Conservation (phyloP, 2,888 invertebrate genomes). For the Macrosiphum euphorbiae region DNA sequence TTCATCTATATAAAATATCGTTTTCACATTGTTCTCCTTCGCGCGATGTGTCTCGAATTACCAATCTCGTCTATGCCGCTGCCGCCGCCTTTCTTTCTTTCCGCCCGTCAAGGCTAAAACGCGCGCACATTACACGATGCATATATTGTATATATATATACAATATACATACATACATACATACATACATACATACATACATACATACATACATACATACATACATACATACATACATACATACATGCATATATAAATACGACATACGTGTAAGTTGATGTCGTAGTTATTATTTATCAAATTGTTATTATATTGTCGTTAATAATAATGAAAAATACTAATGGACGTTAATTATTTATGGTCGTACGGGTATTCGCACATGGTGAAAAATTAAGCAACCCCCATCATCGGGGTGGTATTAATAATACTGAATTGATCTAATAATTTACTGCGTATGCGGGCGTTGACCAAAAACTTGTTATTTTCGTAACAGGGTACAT, state of each 20-base stretch:
- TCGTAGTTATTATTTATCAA: not conserved
- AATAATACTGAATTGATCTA: conserved; percentile 27
- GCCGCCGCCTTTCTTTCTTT: conserved; percentile 37
- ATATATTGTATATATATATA: not conserved
- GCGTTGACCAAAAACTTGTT: conserved; percentile 41
- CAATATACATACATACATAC: not conserved
- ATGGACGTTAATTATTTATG: not conserved
- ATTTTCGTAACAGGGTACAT: conserved; percentile 49
- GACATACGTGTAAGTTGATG: not conserved
- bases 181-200: not conserved
- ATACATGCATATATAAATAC: not conserved
- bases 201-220: not conserved
- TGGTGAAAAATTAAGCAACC: conserved; percentile 50
- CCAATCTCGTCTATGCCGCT: conserved; percentile 46
- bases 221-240: not conserved
- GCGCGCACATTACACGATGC: not conserved
- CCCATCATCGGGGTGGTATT: conserved; percentile 29
- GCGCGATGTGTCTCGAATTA: conserved; percentile 63
- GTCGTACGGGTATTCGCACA: conserved; percentile 10
- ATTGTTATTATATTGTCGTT: not conserved
- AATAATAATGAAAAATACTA: not conserved
- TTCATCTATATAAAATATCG: conserved; percentile 51
- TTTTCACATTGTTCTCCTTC: conserved; percentile 63
- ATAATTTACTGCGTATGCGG: conserved; percentile 32
- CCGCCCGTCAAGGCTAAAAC: conserved; percentile 46